Conservation (phyloP, 2,113 vertebrate species). For the Kryptolebias marmoratus region DNA sequence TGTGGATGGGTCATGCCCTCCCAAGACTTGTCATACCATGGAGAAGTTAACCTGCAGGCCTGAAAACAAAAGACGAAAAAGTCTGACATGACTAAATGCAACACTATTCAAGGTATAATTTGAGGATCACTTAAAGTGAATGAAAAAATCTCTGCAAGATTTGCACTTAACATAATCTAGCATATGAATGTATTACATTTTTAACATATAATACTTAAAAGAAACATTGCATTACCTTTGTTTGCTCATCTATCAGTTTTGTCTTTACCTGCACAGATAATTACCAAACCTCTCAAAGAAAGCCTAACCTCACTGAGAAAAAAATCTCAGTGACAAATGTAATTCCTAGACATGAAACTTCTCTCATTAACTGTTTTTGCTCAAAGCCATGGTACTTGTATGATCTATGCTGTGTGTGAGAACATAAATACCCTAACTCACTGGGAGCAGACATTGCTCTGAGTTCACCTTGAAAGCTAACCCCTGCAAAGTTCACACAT, state of each 20-base stretch:
- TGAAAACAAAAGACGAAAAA: constrained; percentile 7
- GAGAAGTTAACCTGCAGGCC: constrained; percentile 47
- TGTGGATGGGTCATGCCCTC: constrained; percentile 56
- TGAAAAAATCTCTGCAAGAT: no score
- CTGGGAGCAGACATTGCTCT: not conserved
- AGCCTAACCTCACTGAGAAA: not conserved
- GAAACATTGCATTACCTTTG: not conserved
- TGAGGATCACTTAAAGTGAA: no score
- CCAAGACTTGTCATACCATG: constrained; percentile 46
- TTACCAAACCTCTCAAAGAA: no score
- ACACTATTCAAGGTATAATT: not conserved
- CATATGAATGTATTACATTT: no score
- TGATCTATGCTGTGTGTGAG: not conserved
- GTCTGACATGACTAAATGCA: not conserved
- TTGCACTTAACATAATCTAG: not conserved
- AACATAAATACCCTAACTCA: not conserved
- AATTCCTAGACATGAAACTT: not conserved
- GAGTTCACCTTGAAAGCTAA: not conserved
- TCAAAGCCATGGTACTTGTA: not conserved
- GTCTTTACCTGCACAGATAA: no score
- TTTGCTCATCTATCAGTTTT: not conserved
- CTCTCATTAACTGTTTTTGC: not conserved
- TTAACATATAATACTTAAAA: no score
- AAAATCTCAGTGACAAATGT: not conserved
- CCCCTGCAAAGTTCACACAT: not conserved